These are phyloP conservation scores for Caenorhabditis doughertyi DNA, from an alignment of 2,888 invertebrate genomes.

Conservation along the genomic window DNA sequence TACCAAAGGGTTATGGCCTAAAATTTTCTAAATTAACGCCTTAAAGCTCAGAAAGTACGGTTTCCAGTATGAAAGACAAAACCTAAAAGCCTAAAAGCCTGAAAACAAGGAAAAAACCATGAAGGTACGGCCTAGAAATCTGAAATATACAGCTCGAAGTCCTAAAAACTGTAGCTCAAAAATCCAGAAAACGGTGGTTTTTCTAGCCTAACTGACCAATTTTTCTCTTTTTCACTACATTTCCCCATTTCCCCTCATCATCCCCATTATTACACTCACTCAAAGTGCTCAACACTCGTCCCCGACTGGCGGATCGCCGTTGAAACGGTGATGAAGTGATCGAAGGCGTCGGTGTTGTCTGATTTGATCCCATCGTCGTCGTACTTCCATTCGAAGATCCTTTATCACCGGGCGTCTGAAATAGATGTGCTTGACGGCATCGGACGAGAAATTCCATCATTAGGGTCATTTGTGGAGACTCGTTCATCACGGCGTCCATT, in stretches of 20 bases:
- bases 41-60: too few relatives aligned
- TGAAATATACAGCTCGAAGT: too few relatives aligned
- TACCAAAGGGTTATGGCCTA: too few relatives aligned
- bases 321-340: conserved; percentile 57
- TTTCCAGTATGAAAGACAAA: too few relatives aligned
- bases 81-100: too few relatives aligned
- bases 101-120: too few relatives aligned
- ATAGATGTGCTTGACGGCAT: conserved; percentile 56
- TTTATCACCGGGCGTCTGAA: not conserved
- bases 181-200: too few relatives aligned
- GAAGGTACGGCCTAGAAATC: too few relatives aligned
- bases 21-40: too few relatives aligned
- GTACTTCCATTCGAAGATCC: not conserved
- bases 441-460: conserved; percentile 60
- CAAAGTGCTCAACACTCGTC: conserved; percentile 44
- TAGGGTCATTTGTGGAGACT: conserved; percentile 14
- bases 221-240: too few relatives aligned
- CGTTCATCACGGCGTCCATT: conserved; percentile 30
- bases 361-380: not conserved
- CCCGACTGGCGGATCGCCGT: conserved; percentile 45
- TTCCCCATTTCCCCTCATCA: too few relatives aligned
- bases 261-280: conserved; percentile 24
- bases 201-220: not conserved
- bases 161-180: too few relatives aligned
- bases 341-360: conserved; percentile 13